Percentiles rank a stretch among this genome's conserved stretches.
phyloP scores from a whole-genome alignment of 2,888 invertebrate genomes.

The Tineola bisselliella region DNA sequence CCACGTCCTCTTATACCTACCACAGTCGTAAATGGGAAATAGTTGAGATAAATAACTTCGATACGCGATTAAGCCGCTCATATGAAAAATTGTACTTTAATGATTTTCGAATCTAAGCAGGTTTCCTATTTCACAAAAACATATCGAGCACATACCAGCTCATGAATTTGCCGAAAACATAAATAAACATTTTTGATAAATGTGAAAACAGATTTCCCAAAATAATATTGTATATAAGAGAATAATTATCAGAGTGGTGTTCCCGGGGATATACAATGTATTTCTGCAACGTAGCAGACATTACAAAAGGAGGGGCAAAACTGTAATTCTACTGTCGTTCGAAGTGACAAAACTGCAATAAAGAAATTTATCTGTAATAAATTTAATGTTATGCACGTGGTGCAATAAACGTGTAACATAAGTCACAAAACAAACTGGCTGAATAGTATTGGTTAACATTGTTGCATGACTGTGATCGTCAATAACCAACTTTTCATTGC shows the following conservation, averaged over 20 bases:
- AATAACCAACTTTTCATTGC: constrained; percentile 5
- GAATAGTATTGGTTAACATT: not conserved
- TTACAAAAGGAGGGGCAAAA: not conserved
- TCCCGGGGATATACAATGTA: not conserved
- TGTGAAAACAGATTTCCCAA: no score
- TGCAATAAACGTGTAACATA: constrained; percentile 2
- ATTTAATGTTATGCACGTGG: constrained; percentile 14
- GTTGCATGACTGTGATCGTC: constrained; percentile 5
- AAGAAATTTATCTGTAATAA: constrained; percentile 15
- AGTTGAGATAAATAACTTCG: constrained; percentile 7
- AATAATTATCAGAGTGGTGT: no score
- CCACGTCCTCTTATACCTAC: constrained; percentile 2
- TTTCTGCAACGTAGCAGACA: not conserved
- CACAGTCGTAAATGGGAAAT: constrained; percentile 7
- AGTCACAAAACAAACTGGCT: constrained; percentile 5
- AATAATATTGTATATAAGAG: no score
- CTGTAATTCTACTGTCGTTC: not conserved
- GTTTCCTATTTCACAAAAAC: no score
- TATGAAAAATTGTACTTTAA: no score
- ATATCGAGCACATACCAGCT: no score
- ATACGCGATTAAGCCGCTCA: not conserved
- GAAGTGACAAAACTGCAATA: constrained; percentile 15
- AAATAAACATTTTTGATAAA: no score
- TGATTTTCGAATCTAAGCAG: no score
- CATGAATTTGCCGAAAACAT: no score